Evolutionary conservation across 2,888 invertebrate genomes (phyloP).

Genomic region (Neuroscelio doddi): DNA sequence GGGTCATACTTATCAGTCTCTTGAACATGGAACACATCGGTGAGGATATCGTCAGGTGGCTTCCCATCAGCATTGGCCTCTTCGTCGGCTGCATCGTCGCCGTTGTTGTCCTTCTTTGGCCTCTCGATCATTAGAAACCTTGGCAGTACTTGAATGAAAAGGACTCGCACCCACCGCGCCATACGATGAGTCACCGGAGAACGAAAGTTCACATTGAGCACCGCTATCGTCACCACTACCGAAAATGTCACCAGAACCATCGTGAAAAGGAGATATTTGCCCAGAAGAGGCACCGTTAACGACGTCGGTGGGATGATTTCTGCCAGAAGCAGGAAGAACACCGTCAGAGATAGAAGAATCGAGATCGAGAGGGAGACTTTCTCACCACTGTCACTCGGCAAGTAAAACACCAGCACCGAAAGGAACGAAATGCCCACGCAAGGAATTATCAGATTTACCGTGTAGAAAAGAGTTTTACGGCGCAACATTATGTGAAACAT

Average conservation of each 20-base stretch:
- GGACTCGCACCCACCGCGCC: slow-evolving; percentile 91
- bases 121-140: slow-evolving; percentile 90
- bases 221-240: slow-evolving; percentile 94
- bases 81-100: slow-evolving; percentile 75
- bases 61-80: slow-evolving; percentile 60
- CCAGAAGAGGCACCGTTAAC: slow-evolving; percentile 90
- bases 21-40: slow-evolving; percentile 84
- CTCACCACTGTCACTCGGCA: slow-evolving; percentile 98
- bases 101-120: slow-evolving; percentile 83
- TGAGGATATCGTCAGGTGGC: slow-evolving; percentile 79
- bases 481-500: slow-evolving; percentile 97
- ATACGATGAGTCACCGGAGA: slow-evolving; percentile 94
- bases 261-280: slow-evolving; percentile 94
- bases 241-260: slow-evolving; percentile 95
- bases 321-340: slow-evolving; percentile 93
- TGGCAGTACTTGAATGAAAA: slow-evolving; percentile 90
- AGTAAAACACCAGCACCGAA: slow-evolving; percentile 96
- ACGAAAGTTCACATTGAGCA: slow-evolving; percentile 93
- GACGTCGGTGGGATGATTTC: slow-evolving; percentile 97
- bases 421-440: slow-evolving; percentile 98
- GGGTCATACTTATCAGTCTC: slow-evolving; percentile 80
- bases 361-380: slow-evolving; percentile 97
- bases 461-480: slow-evolving; percentile 97
- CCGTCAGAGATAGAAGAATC: slow-evolving; percentile 92
- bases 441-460: slow-evolving; percentile 96